These are phyloP conservation scores for Sebastes umbrosus DNA, from an alignment of 2,797 vertebrate genomes.

Conservation along the genomic window DNA sequence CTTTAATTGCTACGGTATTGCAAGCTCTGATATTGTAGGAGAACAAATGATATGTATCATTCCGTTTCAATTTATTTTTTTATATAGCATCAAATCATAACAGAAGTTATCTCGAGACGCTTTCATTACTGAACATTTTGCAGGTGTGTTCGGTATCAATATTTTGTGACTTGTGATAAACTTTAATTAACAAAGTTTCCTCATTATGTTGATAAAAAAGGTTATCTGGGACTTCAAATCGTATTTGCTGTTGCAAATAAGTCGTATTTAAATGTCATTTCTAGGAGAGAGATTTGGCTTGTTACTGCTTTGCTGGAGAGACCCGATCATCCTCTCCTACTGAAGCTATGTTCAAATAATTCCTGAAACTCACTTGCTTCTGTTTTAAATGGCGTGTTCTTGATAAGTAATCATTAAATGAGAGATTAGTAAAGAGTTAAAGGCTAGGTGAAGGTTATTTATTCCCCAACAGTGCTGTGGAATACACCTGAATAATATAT, in stretches of 20 bases:
- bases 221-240: not conserved
- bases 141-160: not conserved
- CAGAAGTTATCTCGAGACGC: not conserved
- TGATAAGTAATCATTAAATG: not conserved
- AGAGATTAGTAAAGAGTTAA: not conserved
- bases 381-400: not conserved
- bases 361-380: not conserved
- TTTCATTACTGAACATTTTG: not conserved
- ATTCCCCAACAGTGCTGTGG: not conserved
- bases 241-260: not conserved
- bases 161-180: not conserved
- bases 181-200: not conserved
- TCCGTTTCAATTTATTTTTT: not conserved
- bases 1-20: not conserved
- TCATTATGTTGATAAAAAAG: not conserved
- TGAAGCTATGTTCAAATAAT: not conserved
- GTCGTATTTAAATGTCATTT: not conserved
- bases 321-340: not conserved
- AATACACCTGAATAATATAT: not conserved
- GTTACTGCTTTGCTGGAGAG: not conserved
- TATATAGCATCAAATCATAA: not conserved
- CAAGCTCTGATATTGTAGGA: not conserved
- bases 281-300: not conserved
- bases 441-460: not conserved
- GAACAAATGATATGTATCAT: not conserved